These are phyloP conservation scores for Malurus elegans DNA, from an alignment of 2,113 vertebrate species.

Conservation along the genomic window DNA sequence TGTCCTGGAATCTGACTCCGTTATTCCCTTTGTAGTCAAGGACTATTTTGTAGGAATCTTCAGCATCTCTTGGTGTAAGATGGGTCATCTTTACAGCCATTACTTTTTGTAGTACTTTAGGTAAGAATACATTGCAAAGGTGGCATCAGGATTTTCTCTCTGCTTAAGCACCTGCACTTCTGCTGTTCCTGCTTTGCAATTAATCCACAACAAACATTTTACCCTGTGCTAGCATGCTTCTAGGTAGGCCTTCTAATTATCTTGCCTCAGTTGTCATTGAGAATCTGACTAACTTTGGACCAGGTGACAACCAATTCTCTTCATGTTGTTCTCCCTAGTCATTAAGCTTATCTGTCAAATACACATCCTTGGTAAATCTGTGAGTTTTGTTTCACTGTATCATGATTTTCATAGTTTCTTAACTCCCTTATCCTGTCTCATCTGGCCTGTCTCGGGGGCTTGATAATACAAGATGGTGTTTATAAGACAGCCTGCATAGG, in stretches of 20 bases:
- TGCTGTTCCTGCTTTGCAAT: slow-evolving; percentile 68
- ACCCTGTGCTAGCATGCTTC: slow-evolving; percentile 58
- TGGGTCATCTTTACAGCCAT: slow-evolving; percentile 42
- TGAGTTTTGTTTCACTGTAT: slow-evolving; percentile 60
- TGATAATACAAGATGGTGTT: slow-evolving; percentile 70
- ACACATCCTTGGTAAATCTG: slow-evolving; percentile 28
- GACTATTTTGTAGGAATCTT: slow-evolving; percentile 47
- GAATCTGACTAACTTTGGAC: slow-evolving; percentile 60
- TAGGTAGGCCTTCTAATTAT: slow-evolving; percentile 64
- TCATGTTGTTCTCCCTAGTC: neutral
- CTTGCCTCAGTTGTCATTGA: slow-evolving; percentile 40
- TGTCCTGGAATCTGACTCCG: slow-evolving; percentile 42
- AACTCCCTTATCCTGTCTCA: slow-evolving; percentile 65
- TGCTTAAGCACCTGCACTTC: slow-evolving; percentile 57
- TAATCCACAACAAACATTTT: slow-evolving; percentile 56
- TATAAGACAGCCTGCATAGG: slow-evolving; percentile 74
- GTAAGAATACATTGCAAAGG: slow-evolving; percentile 8
- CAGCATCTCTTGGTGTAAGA: slow-evolving; percentile 53
- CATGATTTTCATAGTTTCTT: slow-evolving; percentile 58
- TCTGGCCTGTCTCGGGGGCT: slow-evolving; percentile 73
- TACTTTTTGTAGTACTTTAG: slow-evolving; percentile 7
- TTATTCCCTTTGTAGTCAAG: slow-evolving; percentile 44
- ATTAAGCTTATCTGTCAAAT: slow-evolving; percentile 46
- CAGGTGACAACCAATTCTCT: neutral
- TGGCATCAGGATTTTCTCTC: slow-evolving; percentile 47